Percentiles rank a stretch among this genome's conserved stretches.
Evolutionary conservation across 35 echinoderm and acorn worm genomes (phyloP).

Genomic region (Stichopus chloronotus): DNA sequence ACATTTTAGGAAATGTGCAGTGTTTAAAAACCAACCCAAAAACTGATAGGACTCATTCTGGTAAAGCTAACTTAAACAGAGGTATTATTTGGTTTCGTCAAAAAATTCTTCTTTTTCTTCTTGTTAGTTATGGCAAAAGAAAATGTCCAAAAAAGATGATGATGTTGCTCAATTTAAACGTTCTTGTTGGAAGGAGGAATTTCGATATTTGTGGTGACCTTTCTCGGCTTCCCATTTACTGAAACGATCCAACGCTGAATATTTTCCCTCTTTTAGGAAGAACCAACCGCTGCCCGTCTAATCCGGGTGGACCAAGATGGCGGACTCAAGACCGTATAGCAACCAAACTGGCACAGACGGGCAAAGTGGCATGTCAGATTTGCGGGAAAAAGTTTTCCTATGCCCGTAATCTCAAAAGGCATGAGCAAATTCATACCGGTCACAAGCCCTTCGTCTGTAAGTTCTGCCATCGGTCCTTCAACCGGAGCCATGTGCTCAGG

Average conservation of each 20-base stretch:
- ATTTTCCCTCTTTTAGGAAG: conserved; percentile 2
- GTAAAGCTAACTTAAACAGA: too few species aligned
- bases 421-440: conserved; percentile 28
- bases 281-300: background rate
- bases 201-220: too few species aligned
- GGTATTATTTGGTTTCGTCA: too few species aligned
- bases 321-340: background rate
- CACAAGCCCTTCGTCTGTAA: conserved; percentile 27
- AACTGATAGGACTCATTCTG: too few species aligned
- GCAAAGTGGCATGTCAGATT: background rate
- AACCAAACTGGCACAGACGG: background rate
- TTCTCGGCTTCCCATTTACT: too few species aligned
- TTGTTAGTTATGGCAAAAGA: too few species aligned
- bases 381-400: conserved; percentile 12
- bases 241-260: background rate
- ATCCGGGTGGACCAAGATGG: background rate
- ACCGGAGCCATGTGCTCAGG: background rate
- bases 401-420: background rate
- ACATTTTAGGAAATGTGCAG: too few species aligned
- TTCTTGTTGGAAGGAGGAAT: too few species aligned
- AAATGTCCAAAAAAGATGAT: too few species aligned
- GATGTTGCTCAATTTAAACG: too few species aligned
- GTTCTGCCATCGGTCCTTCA: conserved; percentile 22
- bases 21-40: too few species aligned
- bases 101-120: too few species aligned